phyloP scores from a whole-genome alignment of 2,888 invertebrate species.

The Leucozona laternaria region DNA sequence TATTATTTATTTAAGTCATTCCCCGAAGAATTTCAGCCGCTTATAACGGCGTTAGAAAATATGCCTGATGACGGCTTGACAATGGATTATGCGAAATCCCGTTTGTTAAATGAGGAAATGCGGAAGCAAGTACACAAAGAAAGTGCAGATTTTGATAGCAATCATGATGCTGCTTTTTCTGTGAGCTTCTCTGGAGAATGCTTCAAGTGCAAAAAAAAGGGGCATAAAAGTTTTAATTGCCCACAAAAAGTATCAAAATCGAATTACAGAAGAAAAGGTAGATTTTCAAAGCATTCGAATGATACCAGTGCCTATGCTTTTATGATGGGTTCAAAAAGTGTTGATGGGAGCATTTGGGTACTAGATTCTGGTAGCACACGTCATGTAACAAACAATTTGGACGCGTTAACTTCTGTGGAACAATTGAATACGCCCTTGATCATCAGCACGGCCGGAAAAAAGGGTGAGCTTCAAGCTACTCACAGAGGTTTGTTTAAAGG shows the following conservation, averaged over 20 bases:
- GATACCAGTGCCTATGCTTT: slow-evolving; percentile 15
- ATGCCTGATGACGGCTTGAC: slow-evolving; percentile 51
- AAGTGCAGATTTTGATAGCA: background rate
- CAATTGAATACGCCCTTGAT: background rate
- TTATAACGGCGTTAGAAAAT: slow-evolving; percentile 60
- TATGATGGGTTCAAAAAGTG: background rate
- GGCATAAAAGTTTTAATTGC: slow-evolving; percentile 49
- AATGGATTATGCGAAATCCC: slow-evolving; percentile 48
- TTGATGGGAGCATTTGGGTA: background rate
- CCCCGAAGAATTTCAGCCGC: slow-evolving; percentile 51
- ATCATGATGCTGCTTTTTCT: slow-evolving; percentile 36
- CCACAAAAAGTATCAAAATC: slow-evolving; percentile 21
- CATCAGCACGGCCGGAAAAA: slow-evolving; percentile 27
- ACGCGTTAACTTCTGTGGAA: background rate
- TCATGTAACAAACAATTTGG: slow-evolving; percentile 19
- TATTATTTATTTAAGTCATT: slow-evolving; percentile 25
- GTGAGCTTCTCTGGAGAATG: slow-evolving; percentile 32
- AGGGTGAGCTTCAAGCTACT: slow-evolving; percentile 14
- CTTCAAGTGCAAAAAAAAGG: slow-evolving; percentile 40
- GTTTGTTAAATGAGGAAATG: slow-evolving; percentile 52
- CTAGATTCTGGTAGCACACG: slow-evolving; percentile 44
- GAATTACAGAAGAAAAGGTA: background rate
- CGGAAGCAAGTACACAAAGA: slow-evolving; percentile 27
- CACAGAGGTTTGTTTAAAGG: background rate
- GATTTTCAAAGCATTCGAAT: background rate